Conservation (phyloP, 1,140 invertebrate genomes). For the Drosophila tristis region DNA sequence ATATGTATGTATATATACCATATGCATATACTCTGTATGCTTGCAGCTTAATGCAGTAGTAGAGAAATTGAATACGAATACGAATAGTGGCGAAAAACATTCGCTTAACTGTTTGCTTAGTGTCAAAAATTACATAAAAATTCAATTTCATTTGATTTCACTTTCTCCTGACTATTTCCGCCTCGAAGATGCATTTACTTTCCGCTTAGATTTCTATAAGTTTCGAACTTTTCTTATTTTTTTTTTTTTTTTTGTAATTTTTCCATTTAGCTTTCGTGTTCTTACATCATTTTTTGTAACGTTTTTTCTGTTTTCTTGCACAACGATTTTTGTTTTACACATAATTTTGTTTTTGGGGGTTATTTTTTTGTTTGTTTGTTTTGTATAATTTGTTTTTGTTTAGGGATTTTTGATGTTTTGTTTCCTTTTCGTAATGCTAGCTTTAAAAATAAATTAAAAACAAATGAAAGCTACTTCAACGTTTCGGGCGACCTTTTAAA, state of each 20-base stretch:
- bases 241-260: slow-evolving; percentile 1
- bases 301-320: slow-evolving; percentile 32
- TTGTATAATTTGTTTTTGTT: slow-evolving; percentile 38
- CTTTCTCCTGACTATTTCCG: slow-evolving; percentile 31
- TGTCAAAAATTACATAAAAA: slow-evolving; percentile 76
- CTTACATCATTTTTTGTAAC: slow-evolving; percentile 15
- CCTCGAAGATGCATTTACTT: slow-evolving; percentile 30
- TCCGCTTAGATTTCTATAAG: slow-evolving; percentile 59
- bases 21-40: slow-evolving; percentile 11
- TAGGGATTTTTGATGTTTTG: slow-evolving; percentile 27
- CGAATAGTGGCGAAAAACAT: slow-evolving; percentile 70
- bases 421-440: slow-evolving; percentile 50
- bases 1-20: slow-evolving; percentile 8
- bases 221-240: slow-evolving; percentile 45
- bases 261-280: slow-evolving; percentile 17
- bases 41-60: slow-evolving; percentile 75
- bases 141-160: slow-evolving; percentile 46
- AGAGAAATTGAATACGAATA: slow-evolving; percentile 70
- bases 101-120: slow-evolving; percentile 71
- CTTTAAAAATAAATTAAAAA: slow-evolving; percentile 70
- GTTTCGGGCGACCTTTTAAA: slow-evolving; percentile 42
- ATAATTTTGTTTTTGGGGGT: slow-evolving; percentile 35
- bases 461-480: slow-evolving; percentile 69
- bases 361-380: slow-evolving; percentile 31
- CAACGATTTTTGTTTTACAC: slow-evolving; percentile 53